phyloP scores from a whole-genome alignment of 1,140 invertebrate genomes.

The Argopecten irradians region DNA sequence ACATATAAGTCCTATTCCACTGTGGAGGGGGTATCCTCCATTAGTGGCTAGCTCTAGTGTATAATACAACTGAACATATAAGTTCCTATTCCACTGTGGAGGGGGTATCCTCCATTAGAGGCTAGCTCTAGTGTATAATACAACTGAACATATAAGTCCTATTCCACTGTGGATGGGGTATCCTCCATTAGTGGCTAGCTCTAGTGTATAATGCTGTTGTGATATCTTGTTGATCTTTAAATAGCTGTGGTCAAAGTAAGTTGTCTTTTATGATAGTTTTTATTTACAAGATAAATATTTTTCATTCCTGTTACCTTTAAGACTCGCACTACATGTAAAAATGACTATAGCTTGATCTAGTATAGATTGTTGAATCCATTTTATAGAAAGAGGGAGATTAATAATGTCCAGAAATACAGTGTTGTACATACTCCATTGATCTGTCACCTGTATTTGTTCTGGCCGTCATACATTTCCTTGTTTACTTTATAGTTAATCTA shows the following conservation, averaged over 20 bases:
- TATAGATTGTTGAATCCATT: not conserved
- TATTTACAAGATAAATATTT: not conserved
- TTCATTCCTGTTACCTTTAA: not conserved
- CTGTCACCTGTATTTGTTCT: not conserved
- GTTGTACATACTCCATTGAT: not conserved
- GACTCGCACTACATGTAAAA: not conserved
- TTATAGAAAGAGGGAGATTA: not conserved
- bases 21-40: too few relatives aligned
- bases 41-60: too few relatives aligned
- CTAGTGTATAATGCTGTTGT: too few relatives aligned
- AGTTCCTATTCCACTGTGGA: too few relatives aligned
- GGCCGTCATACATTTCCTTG: not conserved
- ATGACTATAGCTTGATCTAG: not conserved
- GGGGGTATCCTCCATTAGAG: too few relatives aligned
- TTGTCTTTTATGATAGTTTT: not conserved
- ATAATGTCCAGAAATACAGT: not conserved
- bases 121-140: too few relatives aligned
- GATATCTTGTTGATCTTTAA: too few relatives aligned
- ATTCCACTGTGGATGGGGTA: too few relatives aligned
- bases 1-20: too few relatives aligned
- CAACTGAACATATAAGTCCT: too few relatives aligned
- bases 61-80: too few relatives aligned
- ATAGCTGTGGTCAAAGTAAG: not conserved
- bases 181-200: too few relatives aligned
- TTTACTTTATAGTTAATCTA: slow-evolving; percentile 2